A percentile compares a stretch with the other conserved stretches of the same genome.
These are phyloP conservation scores for Caenorhabditis becei DNA, from an alignment of 2,888 invertebrate species.

Conservation along the genomic window DNA sequence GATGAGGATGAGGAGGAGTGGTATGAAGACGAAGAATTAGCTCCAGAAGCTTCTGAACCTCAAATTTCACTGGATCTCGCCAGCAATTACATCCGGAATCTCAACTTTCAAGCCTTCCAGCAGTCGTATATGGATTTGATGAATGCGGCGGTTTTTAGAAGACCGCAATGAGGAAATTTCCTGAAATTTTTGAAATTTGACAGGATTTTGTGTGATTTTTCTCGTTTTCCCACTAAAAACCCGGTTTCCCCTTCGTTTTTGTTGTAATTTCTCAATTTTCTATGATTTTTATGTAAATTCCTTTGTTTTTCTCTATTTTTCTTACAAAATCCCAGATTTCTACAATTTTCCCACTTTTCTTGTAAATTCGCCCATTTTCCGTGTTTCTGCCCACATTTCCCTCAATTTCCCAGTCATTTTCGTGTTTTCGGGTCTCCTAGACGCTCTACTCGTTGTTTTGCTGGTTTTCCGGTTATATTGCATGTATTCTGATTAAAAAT, in stretches of 20 bases:
- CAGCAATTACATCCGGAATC: conserved; percentile 27
- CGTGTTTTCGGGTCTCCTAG: background rate
- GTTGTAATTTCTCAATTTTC: no score
- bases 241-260: background rate
- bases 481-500: background rate
- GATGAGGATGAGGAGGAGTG: conserved; percentile 25
- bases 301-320: no score
- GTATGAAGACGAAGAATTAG: conserved; percentile 49
- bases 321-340: no score
- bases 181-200: no score
- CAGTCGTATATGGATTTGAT: conserved; percentile 51
- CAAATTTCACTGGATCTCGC: background rate
- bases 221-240: background rate
- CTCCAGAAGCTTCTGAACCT: conserved; percentile 17
- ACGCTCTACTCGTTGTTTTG: background rate
- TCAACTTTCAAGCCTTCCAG: conserved; percentile 33
- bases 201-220: conserved; percentile 7
- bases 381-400: conserved; percentile 1
- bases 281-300: no score
- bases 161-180: background rate
- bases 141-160: conserved; percentile 9
- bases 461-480: background rate
- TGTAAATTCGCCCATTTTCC: background rate
- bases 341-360: background rate
- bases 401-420: background rate